A percentile compares a stretch with the other conserved stretches of the same genome.
Conservation (phyloP, 2,797 vertebrate species). For the Takifugu ocellatus region DNA sequence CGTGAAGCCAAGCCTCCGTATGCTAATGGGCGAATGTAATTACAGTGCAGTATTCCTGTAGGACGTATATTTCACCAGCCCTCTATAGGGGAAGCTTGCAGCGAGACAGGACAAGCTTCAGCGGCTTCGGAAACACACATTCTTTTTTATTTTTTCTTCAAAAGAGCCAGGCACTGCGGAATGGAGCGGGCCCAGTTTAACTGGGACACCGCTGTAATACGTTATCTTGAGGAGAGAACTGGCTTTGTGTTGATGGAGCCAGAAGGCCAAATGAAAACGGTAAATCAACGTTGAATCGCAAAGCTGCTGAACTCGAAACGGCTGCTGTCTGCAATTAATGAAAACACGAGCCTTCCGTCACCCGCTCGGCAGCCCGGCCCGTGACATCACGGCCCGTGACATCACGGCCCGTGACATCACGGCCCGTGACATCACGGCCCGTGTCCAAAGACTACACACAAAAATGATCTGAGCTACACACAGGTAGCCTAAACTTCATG, state of each 20-base stretch:
- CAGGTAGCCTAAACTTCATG: no score
- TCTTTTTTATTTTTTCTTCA: conserved; percentile 4
- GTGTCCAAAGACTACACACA: no score
- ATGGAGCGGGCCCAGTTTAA: conserved; percentile 33
- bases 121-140: conserved; percentile 45
- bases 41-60: conserved; percentile 68
- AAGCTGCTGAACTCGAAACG: conserved; percentile 7
- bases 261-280: conserved; percentile 8
- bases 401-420: no score
- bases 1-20: conserved; percentile 65
- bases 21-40: conserved; percentile 73
- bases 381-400: neutral
- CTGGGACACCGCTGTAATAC: conserved; percentile 17
- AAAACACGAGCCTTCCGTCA: conserved; percentile 47
- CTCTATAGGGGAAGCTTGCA: conserved; percentile 55
- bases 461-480: no score
- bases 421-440: no score
- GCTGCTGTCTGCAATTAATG: conserved; percentile 22
- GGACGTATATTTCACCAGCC: conserved; percentile 62
- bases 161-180: conserved; percentile 33
- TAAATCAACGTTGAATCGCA: conserved; percentile 11
- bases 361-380: conserved; percentile 35
- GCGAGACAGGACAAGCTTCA: conserved; percentile 38
- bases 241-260: conserved; percentile 7
- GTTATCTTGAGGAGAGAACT: conserved; percentile 24